phyloP scores from a whole-genome alignment of 1,140 invertebrate genomes.

The Diachasma alloeum region DNA sequence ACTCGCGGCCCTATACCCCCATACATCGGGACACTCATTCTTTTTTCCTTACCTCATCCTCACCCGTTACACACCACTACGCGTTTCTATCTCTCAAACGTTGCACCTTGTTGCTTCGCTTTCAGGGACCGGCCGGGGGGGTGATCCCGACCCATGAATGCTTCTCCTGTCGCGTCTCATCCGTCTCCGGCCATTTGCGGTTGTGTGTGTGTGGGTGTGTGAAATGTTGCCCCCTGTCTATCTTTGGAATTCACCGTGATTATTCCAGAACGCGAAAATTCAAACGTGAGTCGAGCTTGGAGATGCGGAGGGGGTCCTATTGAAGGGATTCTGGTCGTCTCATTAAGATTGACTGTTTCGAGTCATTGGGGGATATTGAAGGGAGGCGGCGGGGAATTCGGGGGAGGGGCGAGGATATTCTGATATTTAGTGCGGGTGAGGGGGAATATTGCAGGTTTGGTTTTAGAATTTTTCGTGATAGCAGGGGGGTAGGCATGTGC shows the following conservation, averaged over 20 bases:
- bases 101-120: not conserved
- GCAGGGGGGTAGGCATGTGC: no score
- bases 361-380: no score
- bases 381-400: no score
- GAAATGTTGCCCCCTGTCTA: not conserved
- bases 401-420: no score
- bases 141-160: not conserved
- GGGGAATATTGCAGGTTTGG: no score
- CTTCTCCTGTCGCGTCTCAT: conserved; percentile 12
- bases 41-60: conserved; percentile 25
- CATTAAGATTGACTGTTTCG: no score
- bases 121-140: not conserved
- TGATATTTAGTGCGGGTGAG: no score
- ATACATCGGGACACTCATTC: conserved; percentile 22
- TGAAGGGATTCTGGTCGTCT: no score
- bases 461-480: no score
- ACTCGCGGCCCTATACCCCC: conserved; percentile 34
- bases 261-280: conserved; percentile 7
- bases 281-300: not conserved
- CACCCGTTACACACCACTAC: not conserved
- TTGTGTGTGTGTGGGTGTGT: not conserved
- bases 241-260: conserved; percentile 13
- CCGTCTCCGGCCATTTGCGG: not conserved
- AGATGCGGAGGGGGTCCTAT: no score
- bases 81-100: not conserved